Conservation (phyloP, 2,113 vertebrate genomes). For the Dermatemys mawii region DNA sequence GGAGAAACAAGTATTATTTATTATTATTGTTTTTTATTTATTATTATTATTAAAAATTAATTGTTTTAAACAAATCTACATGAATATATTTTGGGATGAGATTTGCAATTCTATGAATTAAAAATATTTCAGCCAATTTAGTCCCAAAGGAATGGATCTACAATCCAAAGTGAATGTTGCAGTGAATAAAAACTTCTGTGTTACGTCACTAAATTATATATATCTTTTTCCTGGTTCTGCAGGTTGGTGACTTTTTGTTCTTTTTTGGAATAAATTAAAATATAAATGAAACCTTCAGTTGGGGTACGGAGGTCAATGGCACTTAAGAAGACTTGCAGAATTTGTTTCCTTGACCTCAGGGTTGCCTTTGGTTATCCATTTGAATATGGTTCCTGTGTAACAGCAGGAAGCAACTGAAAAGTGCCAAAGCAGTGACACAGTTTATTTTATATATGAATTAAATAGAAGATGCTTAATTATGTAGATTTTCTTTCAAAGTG, state of each 20-base stretch:
- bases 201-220: conserved; percentile 25
- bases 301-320: conserved; percentile 25
- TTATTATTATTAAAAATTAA: background rate
- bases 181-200: conserved; percentile 28
- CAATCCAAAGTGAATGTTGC: background rate
- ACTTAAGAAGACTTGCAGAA: conserved; percentile 10
- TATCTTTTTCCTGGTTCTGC: no score
- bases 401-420: conserved; percentile 32
- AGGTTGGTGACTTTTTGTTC: background rate
- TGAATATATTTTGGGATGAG: background rate
- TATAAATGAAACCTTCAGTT: conserved; percentile 40
- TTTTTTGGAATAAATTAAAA: conserved; percentile 41
- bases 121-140: background rate
- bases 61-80: background rate
- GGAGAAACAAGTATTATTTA: background rate
- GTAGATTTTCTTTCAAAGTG: conserved; percentile 1
- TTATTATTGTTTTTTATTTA: background rate
- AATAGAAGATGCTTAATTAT: conserved; percentile 39
- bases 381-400: conserved; percentile 7
- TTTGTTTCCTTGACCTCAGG: conserved; percentile 48
- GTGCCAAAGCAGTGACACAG: background rate
- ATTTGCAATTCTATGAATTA: background rate
- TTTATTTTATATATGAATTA: conserved; percentile 36
- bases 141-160: conserved; percentile 1
- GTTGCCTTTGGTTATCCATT: conserved; percentile 41